phyloP scores from a whole-genome alignment of 2,888 invertebrate genomes.

The Dusona sp. region DNA sequence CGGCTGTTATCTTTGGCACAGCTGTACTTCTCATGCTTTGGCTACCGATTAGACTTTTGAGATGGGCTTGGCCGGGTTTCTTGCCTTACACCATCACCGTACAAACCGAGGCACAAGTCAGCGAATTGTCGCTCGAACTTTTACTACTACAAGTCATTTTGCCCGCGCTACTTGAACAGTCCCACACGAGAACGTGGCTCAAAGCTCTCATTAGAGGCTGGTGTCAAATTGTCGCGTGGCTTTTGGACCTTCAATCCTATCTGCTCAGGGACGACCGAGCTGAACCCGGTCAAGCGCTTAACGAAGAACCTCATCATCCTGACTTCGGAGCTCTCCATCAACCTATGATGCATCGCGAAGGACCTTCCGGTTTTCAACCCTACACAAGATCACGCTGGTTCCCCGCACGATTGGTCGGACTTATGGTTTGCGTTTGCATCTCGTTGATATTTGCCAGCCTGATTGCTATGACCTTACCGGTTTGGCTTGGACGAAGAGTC shows the following conservation, averaged over 20 bases:
- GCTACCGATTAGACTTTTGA: conserved; percentile 95
- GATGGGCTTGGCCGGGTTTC: conserved; percentile 93
- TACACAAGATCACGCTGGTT: conserved; percentile 95
- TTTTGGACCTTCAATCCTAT: conserved; percentile 95
- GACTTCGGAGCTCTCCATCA: conserved; percentile 93
- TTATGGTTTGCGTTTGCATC: conserved; percentile 92
- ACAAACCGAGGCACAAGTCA: conserved; percentile 92
- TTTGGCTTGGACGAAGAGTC: conserved; percentile 94
- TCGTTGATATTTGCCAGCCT: conserved; percentile 95
- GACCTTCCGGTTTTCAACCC: conserved; percentile 94
- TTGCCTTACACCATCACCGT: conserved; percentile 97
- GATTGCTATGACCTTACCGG: conserved; percentile 94
- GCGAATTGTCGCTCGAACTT: conserved; percentile 97
- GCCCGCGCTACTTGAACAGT: conserved; percentile 98
- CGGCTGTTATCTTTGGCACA: conserved; percentile 97
- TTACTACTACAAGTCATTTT: conserved; percentile 96
- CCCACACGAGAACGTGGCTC: conserved; percentile 97
- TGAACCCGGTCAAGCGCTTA: conserved; percentile 79
- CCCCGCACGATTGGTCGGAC: conserved; percentile 88
- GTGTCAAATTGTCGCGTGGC: conserved; percentile 94
- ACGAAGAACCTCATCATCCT: conserved; percentile 81
- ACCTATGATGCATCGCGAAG: conserved; percentile 89
- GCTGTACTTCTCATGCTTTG: conserved; percentile 98
- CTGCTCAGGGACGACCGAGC: conserved; percentile 90
- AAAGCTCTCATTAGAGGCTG: conserved; percentile 95